phyloP scores from a whole-genome alignment of 2,797 vertebrate genomes.

The Micropoecilia bifurca region DNA sequence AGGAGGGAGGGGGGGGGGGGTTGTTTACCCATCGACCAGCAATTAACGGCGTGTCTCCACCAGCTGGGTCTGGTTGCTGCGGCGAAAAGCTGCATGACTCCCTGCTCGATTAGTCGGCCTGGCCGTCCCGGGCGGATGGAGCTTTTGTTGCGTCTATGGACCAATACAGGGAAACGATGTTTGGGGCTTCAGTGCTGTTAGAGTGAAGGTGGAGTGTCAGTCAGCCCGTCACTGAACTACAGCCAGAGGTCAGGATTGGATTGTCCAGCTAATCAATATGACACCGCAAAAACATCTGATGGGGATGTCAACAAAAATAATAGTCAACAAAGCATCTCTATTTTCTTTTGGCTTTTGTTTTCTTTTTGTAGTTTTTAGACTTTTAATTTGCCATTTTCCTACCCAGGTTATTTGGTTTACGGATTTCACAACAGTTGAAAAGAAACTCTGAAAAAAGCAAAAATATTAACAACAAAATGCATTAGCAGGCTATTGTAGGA shows the following conservation, averaged over 20 bases:
- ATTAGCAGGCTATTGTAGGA: background rate
- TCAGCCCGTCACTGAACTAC: background rate
- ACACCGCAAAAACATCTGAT: background rate
- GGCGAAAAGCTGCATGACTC: constrained; percentile 58
- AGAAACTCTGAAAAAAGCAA: background rate
- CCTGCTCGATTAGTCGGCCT: constrained; percentile 65
- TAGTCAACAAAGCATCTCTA: background rate
- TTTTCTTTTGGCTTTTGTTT: background rate
- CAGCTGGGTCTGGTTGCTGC: constrained; percentile 47
- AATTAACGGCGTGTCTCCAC: constrained; percentile 38
- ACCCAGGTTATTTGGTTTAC: background rate
- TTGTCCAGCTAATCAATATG: background rate
- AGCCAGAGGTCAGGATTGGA: background rate
- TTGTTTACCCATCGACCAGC: constrained; percentile 20
- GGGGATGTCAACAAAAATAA: background rate
- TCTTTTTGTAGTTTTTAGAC: background rate
- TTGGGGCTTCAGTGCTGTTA: background rate
- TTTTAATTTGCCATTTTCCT: background rate
- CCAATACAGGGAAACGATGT: background rate
- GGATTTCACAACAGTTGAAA: background rate
- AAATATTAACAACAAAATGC: background rate
- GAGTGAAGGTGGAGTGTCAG: background rate
- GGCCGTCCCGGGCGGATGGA: constrained; percentile 42
- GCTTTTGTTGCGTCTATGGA: constrained; percentile 12
- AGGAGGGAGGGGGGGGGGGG: background rate